Conservation (phyloP, 2,113 vertebrate genomes). For the Pandion haliaetus region DNA sequence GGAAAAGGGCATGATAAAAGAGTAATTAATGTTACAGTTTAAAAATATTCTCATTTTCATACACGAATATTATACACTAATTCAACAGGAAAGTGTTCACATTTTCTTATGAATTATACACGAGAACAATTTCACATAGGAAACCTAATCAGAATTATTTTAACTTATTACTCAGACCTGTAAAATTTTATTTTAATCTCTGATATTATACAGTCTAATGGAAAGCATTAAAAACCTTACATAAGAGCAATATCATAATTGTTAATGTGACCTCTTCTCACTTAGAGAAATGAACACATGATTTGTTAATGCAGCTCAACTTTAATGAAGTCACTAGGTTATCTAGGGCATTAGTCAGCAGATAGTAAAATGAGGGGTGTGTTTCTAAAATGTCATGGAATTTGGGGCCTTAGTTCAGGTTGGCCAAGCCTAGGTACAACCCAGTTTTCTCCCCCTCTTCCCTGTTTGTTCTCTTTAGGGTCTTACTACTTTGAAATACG, state of each 20-base stretch:
- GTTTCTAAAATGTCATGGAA: background rate
- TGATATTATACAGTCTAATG: constrained; percentile 38
- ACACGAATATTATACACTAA: background rate
- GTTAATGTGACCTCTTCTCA: constrained; percentile 27
- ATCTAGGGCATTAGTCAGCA: background rate
- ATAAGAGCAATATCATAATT: constrained; percentile 46
- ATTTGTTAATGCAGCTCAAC: background rate
- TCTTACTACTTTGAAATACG: background rate
- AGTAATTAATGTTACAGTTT: constrained; percentile 36
- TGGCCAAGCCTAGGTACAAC: background rate
- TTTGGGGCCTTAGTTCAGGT: background rate
- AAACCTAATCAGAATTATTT: constrained; percentile 50
- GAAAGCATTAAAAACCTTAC: constrained; percentile 44
- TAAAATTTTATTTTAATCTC: constrained; percentile 57
- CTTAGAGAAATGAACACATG: background rate
- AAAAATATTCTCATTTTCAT: constrained; percentile 31
- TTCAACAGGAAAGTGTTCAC: background rate
- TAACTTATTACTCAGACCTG: constrained; percentile 30
- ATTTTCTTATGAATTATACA: constrained; percentile 40
- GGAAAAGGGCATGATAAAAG: background rate
- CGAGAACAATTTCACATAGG: constrained; percentile 38
- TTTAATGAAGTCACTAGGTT: background rate
- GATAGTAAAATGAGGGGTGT: background rate
- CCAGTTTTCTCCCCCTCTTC: background rate
- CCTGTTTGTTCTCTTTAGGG: background rate